Evolutionary conservation across 2,797 vertebrate genomes (phyloP).

Genomic region (Cyclura pinguis): DNA sequence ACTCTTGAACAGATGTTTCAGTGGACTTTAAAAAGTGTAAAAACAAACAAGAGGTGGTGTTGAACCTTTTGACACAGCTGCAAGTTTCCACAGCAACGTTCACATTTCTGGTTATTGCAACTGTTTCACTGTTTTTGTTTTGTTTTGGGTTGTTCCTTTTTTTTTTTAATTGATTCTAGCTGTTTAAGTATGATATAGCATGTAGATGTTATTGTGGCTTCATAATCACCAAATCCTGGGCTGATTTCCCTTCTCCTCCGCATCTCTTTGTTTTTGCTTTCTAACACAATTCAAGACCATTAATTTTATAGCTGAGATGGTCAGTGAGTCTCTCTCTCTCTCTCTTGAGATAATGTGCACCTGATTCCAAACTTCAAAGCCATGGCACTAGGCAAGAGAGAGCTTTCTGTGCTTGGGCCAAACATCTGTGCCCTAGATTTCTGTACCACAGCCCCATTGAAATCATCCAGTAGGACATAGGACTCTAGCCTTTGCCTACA

Average conservation of each 20-base stretch:
- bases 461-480: neutral
- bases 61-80: slow-evolving; percentile 74
- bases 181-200: slow-evolving; percentile 68
- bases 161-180: slow-evolving; percentile 52
- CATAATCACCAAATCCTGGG: slow-evolving; percentile 65
- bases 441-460: neutral
- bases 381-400: neutral
- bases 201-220: slow-evolving; percentile 66
- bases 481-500: neutral
- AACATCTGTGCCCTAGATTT: neutral
- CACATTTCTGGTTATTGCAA: slow-evolving; percentile 69
- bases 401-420: neutral
- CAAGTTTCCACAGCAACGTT: slow-evolving; percentile 74
- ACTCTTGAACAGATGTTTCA: slow-evolving; percentile 73
- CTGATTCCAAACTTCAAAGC: neutral
- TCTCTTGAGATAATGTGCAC: slow-evolving; percentile 23
- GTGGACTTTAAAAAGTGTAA: slow-evolving; percentile 68
- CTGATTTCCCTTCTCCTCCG: slow-evolving; percentile 25
- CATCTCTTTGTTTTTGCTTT: neutral
- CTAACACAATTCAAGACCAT: slow-evolving; percentile 42
- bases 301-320: slow-evolving; percentile 27
- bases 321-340: slow-evolving; percentile 21
- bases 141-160: slow-evolving; percentile 55
- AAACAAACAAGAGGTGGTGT: slow-evolving; percentile 67
- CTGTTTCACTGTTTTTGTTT: slow-evolving; percentile 71